Conservation (phyloP, 1,140 invertebrate species). For the Drosophila parvula region DNA sequence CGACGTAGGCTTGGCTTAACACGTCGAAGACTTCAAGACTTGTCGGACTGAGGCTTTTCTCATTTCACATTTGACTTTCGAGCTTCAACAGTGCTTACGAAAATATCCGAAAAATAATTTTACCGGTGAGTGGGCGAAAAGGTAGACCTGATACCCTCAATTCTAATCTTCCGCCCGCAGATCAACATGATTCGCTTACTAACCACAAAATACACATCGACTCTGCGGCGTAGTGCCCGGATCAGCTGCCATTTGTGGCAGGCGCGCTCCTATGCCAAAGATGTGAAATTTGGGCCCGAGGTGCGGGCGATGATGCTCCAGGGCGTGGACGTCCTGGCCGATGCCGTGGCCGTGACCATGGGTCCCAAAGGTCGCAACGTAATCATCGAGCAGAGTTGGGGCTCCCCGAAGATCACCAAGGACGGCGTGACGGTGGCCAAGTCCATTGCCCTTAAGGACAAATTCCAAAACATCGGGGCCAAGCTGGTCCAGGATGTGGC, state of each 20-base stretch:
- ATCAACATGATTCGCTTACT: slow-evolving; percentile 56
- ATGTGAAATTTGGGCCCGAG: slow-evolving; percentile 98
- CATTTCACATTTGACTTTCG: slow-evolving; percentile 11
- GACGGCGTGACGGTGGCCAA: slow-evolving; percentile 99
- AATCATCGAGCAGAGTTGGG: slow-evolving; percentile 99
- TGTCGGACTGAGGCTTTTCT: not conserved
- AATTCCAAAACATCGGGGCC: slow-evolving; percentile 99
- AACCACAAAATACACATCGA: not conserved
- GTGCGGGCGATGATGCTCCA: slow-evolving; percentile 98
- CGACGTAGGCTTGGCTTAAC: too few species aligned
- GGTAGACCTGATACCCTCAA: accelerated
- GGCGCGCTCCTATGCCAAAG: slow-evolving; percentile 89
- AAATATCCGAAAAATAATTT: not conserved
- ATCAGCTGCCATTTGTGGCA: slow-evolving; percentile 21
- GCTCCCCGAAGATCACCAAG: slow-evolving; percentile 99
- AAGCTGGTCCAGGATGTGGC: slow-evolving; percentile 99
- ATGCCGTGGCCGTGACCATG: slow-evolving; percentile 99
- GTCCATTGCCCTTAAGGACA: slow-evolving; percentile 98
- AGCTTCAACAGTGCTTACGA: slow-evolving; percentile 19
- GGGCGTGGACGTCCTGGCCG: slow-evolving; percentile 98
- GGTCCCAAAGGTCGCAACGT: slow-evolving; percentile 99
- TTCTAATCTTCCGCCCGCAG: not conserved
- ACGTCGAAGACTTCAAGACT: not conserved
- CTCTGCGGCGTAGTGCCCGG: slow-evolving; percentile 3
- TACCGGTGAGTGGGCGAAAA: not conserved